Evolutionary conservation across 2,113 vertebrate species (phyloP).

Genomic region (Phyllopteryx taeniolatus): DNA sequence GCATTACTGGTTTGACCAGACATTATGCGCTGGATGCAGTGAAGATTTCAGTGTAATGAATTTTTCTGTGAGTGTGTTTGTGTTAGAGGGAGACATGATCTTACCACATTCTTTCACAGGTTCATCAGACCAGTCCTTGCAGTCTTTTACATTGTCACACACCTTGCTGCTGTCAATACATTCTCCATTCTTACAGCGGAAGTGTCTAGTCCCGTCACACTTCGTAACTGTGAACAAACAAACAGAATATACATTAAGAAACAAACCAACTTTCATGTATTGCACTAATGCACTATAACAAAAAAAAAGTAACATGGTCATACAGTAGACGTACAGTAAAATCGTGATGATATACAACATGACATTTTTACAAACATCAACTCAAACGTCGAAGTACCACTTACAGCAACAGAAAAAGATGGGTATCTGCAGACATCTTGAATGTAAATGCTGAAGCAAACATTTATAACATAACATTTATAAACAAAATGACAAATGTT

Average conservation of each 20-base stretch:
- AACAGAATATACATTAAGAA: background rate
- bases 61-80: background rate
- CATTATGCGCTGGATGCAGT: constrained; percentile 11
- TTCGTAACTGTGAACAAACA: constrained; percentile 81
- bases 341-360: background rate
- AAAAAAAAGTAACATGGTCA: background rate
- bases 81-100: constrained; percentile 31
- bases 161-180: constrained; percentile 92
- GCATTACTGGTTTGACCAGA: background rate
- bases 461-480: too few species aligned
- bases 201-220: constrained; percentile 86
- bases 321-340: background rate
- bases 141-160: constrained; percentile 91
- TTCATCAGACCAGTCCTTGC: constrained; percentile 96
- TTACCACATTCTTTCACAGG: constrained; percentile 93
- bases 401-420: too few species aligned
- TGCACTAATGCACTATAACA: background rate
- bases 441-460: too few species aligned
- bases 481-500: too few species aligned
- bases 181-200: constrained; percentile 93
- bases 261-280: background rate
- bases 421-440: too few species aligned
- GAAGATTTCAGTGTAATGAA: background rate
- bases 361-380: too few species aligned
- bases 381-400: background rate